Conservation (phyloP, 2,113 vertebrate species). For the Herpailurus yagouaroundi region DNA sequence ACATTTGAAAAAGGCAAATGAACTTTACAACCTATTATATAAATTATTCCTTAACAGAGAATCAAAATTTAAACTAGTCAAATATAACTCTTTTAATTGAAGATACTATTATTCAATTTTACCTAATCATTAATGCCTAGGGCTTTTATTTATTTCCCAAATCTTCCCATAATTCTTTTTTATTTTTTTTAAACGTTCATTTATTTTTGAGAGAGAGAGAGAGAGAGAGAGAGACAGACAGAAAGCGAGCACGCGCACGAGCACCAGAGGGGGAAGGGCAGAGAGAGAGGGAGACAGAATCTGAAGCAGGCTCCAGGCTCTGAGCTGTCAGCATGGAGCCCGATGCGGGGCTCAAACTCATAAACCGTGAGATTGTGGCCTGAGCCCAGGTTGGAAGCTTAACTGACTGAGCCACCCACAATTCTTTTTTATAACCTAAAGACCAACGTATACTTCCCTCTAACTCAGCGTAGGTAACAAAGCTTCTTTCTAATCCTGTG, state of each 20-base stretch:
- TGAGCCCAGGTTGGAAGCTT: no score
- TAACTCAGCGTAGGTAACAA: neutral
- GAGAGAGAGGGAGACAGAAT: no score
- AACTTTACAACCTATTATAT: neutral
- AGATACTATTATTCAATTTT: neutral
- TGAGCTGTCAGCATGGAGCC: no score
- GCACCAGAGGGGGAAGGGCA: no score
- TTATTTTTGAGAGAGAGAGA: no score
- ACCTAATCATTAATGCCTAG: neutral
- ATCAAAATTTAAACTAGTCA: conserved; percentile 6
- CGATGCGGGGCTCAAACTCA: no score
- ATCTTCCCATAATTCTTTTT: conserved; percentile 1
- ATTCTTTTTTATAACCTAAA: neutral
- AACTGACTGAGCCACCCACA: neutral
- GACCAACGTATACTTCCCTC: neutral
- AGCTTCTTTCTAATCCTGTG: neutral
- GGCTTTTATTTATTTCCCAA: neutral
- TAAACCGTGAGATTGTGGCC: no score
- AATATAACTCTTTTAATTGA: neutral
- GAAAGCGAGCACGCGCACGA: no score
- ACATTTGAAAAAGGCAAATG: conserved; percentile 2
- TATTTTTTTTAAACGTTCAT: no score
- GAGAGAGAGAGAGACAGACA: no score
- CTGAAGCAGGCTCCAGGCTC: no score
- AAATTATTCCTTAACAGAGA: conserved; percentile 19